phyloP scores from a whole-genome alignment of 2,888 invertebrate genomes.

The Alloscopus bannaensis region DNA sequence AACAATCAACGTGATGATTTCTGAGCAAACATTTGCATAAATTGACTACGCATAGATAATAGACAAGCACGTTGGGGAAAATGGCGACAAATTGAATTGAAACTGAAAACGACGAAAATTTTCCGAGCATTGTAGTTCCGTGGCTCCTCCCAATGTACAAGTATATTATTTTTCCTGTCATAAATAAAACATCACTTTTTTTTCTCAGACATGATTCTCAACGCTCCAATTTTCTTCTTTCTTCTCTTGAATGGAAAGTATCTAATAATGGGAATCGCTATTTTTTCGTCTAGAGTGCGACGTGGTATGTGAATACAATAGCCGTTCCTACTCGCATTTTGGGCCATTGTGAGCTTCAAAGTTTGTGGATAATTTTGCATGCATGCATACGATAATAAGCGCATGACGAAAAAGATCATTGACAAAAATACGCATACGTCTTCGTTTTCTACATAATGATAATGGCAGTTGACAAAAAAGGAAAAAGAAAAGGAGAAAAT shows the following conservation, averaged over 20 bases:
- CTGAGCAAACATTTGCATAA: neutral
- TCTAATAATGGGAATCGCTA: neutral
- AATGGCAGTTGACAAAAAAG: constrained; percentile 32
- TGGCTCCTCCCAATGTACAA: neutral
- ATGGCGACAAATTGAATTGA: neutral
- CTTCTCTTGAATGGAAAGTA: constrained; percentile 10
- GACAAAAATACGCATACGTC: constrained; percentile 27
- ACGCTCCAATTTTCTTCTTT: constrained; percentile 26
- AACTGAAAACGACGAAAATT: neutral
- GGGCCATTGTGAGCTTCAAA: too few species aligned
- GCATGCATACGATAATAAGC: constrained; percentile 21
- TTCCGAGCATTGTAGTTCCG: neutral
- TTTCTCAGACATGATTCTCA: constrained; percentile 17
- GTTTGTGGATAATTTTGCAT: constrained; percentile 42
- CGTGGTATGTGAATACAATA: too few species aligned
- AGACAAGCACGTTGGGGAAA: neutral
- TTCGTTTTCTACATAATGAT: constrained; percentile 34
- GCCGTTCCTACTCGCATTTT: too few species aligned
- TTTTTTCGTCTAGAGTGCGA: too few species aligned
- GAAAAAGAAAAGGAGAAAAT: constrained; percentile 6
- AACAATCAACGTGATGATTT: too few species aligned
- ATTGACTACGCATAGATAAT: neutral
- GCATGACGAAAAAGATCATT: constrained; percentile 24
- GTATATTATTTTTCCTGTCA: neutral
- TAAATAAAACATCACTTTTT: constrained; percentile 1